Evolutionary conservation across 2,888 invertebrate species (phyloP), one percentile per base, ranked within the genome.

Genomic region (Sinotaia quadrata): DNA sequence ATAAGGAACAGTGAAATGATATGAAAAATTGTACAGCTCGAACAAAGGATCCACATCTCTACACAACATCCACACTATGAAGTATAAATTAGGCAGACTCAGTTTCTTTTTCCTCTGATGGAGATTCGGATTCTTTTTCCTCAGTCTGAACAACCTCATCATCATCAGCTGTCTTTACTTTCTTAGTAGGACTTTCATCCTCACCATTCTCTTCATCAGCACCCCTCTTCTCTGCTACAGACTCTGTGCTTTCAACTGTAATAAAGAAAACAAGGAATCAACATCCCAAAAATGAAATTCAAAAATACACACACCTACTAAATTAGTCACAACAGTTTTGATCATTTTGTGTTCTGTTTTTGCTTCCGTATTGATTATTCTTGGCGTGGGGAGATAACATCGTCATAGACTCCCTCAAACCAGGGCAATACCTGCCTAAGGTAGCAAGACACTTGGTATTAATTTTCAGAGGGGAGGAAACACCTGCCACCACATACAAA

Each of bases 151-250:
- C n/a, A n/a, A n/a, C n/a, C n/a, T n/a, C n/a, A n/a, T n/a, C n/a
- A n/a, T n/a, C n/a, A n/a, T 56, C 51, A 12, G 75, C 76, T 58
- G 72, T 74, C 74, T 82, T 81, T 8, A 76, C 77, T 74, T 80
- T 81, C 70, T 82, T 81, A 49, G 77, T 79, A 34, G 80, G 80
- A 70, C 79, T 80, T 44, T 77, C 76, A 54, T 80, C 81, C 63
- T 81, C 82, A 8, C 70, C 75, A 33, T 69, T 71, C 41, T 71
- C 73, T 44, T 76, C 79, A 36, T 79, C 78, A 54, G 74, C 72
- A 18, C 75, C 62, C 56, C 78, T 70, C 36, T 78, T 77, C 49
- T 78, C 77, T 29, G 74, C 75, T 63, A 68, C 60, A 21, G 57
- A 67, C 52, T 65, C 24, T 49, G 44, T 36, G 21, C 31, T n/a